These are phyloP conservation scores for Potamarius usumacintae DNA, from an alignment of 2,113 vertebrate species.

Conservation along the genomic window DNA sequence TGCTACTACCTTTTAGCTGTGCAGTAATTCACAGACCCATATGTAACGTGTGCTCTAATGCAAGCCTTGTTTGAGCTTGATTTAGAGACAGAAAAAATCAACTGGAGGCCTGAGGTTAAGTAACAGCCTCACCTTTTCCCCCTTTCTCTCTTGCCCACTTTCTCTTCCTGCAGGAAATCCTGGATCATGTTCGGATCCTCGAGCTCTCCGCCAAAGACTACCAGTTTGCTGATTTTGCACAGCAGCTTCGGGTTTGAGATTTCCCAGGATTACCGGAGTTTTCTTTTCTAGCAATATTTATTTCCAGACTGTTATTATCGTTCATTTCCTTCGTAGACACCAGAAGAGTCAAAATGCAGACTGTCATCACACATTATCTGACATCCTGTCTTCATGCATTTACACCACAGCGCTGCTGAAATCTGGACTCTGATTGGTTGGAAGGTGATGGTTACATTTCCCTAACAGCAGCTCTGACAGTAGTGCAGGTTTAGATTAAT, in stretches of 20 bases:
- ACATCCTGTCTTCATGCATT: background rate
- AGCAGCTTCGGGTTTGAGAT: conserved; percentile 88
- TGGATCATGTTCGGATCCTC: conserved; percentile 87
- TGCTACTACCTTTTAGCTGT: background rate
- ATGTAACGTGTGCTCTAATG: background rate
- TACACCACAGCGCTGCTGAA: too few species aligned
- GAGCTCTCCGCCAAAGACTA: conserved; percentile 83
- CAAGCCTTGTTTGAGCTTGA: background rate
- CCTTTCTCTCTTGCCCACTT: conserved; percentile 21
- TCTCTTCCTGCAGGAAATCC: conserved; percentile 80
- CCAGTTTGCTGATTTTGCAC: conserved; percentile 86
- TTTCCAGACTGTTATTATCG: background rate
- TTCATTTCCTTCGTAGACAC: background rate
- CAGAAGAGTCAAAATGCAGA: background rate
- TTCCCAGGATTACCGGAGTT: background rate
- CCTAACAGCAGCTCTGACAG: background rate
- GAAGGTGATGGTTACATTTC: background rate
- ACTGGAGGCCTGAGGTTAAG: conserved; percentile 18
- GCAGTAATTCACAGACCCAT: background rate
- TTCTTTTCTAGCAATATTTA: background rate
- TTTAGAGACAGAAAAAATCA: background rate
- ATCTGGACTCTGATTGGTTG: background rate
- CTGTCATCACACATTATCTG: background rate
- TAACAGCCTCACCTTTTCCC: conserved; percentile 21
- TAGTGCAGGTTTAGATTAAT: background rate